These are phyloP conservation scores for Tetragnatha montana DNA, from an alignment of 2,888 invertebrate genomes.

Conservation along the genomic window DNA sequence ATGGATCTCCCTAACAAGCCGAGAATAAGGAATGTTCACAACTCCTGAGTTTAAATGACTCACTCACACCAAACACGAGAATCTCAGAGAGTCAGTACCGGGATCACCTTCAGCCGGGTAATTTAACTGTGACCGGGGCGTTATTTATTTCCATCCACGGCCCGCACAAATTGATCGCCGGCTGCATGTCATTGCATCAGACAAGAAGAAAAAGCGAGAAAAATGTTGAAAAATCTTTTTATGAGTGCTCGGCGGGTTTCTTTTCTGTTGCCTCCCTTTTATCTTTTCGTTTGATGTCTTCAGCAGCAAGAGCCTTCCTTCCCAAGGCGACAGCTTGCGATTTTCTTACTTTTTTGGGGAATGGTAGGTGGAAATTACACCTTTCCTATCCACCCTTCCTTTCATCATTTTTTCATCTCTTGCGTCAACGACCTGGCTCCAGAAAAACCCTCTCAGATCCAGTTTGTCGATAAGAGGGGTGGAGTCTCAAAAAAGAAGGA, in stretches of 20 bases:
- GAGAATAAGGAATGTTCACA: too few species aligned
- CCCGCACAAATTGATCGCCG: neutral
- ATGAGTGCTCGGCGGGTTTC: neutral
- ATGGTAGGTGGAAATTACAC: conserved; percentile 66
- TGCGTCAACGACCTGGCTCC: conserved; percentile 65
- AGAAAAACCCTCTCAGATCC: conserved; percentile 52
- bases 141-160: neutral
- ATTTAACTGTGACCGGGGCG: neutral
- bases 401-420: conserved; percentile 24
- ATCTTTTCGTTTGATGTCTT: conserved; percentile 27
- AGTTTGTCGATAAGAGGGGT: conserved; percentile 69
- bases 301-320: conserved; percentile 16
- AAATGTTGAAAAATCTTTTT: neutral
- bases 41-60: too few species aligned
- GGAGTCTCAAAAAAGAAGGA: conserved; percentile 51
- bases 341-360: conserved; percentile 54
- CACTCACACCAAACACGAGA: neutral
- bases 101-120: neutral
- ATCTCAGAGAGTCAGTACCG: neutral
- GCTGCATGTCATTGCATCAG: neutral
- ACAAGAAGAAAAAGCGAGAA: neutral
- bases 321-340: conserved; percentile 36
- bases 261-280: conserved; percentile 11
- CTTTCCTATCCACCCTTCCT: conserved; percentile 30
- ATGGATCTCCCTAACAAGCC: too few species aligned